A percentile compares a stretch with the other conserved stretches of the same genome.
These are phyloP conservation scores for Gymnoscelis rufifasciata DNA, from an alignment of 2,888 invertebrate genomes.

Conservation along the genomic window DNA sequence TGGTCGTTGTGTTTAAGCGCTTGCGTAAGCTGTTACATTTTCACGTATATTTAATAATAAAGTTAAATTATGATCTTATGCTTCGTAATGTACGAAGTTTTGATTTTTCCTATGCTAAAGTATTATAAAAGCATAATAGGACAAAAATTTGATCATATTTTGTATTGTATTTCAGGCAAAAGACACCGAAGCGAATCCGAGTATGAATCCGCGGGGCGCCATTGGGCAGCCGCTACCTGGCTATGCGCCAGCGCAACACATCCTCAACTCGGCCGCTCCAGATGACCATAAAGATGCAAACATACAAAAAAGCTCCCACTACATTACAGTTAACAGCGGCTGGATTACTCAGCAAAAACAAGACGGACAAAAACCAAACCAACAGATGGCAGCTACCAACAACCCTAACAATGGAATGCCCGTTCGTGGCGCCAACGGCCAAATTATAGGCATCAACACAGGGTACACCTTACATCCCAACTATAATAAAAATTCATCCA, in stretches of 20 bases:
- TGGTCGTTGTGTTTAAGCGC: not conserved
- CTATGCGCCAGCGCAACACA: constrained; percentile 43
- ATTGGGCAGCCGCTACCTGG: constrained; percentile 44
- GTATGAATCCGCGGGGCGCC: constrained; percentile 43
- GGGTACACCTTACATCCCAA: constrained; percentile 52
- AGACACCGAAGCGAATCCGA: constrained; percentile 52
- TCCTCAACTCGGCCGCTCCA: constrained; percentile 40
- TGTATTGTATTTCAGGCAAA: constrained; percentile 49
- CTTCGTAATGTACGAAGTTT: too few species aligned
- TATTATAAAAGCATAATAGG: too few species aligned
- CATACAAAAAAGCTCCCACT: constrained; percentile 65
- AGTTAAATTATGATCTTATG: too few species aligned
- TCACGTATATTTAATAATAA: too few species aligned
- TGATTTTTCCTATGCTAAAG: too few species aligned
- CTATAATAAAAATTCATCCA: constrained; percentile 48
- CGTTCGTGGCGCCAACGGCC: constrained; percentile 79
- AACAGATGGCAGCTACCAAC: constrained; percentile 35
- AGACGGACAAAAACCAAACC: constrained; percentile 51
- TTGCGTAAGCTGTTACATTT: not conserved
- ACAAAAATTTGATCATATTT: not conserved
- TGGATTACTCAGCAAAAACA: constrained; percentile 68
- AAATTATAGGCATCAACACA: constrained; percentile 79
- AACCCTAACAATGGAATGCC: constrained; percentile 52
- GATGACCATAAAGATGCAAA: constrained; percentile 61
- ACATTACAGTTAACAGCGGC: constrained; percentile 70